A percentile compares a stretch with the other conserved stretches of the same genome.
Conservation (phyloP, 1,140 invertebrate species). For the Drosophila funebris region DNA sequence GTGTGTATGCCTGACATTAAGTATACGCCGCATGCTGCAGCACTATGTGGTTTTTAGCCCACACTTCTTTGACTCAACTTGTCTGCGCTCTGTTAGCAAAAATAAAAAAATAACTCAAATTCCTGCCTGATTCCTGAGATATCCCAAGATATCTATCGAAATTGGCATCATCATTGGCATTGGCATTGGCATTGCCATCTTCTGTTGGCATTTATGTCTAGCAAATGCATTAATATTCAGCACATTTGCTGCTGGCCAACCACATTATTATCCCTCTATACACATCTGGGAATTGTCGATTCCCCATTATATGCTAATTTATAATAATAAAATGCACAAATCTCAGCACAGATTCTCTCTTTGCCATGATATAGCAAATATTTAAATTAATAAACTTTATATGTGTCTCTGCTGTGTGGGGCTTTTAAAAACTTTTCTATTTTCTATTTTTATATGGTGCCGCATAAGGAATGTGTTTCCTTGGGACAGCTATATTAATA, state of each 20-base stretch:
- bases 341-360: not conserved
- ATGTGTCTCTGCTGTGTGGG: not conserved
- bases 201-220: slow-evolving; percentile 25
- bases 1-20: slow-evolving; percentile 40
- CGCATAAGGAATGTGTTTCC: too few species aligned
- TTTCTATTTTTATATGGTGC: too few species aligned
- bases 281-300: slow-evolving; percentile 25
- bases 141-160: not conserved
- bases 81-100: slow-evolving; percentile 7
- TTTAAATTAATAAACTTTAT: not conserved
- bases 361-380: not conserved
- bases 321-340: not conserved
- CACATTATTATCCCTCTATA: slow-evolving; percentile 12
- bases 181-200: slow-evolving; percentile 12
- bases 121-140: not conserved
- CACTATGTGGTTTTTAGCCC: not conserved
- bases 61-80: not conserved
- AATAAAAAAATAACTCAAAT: slow-evolving; percentile 22
- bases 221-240: slow-evolving; percentile 31
- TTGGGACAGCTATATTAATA: too few species aligned
- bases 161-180: slow-evolving; percentile 11
- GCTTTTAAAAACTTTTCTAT: too few species aligned
- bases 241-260: slow-evolving; percentile 22
- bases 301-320: not conserved
- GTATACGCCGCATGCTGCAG: slow-evolving; percentile 47